Conservation (phyloP, 1,140 invertebrate genomes). For the Leucophenga varia region DNA sequence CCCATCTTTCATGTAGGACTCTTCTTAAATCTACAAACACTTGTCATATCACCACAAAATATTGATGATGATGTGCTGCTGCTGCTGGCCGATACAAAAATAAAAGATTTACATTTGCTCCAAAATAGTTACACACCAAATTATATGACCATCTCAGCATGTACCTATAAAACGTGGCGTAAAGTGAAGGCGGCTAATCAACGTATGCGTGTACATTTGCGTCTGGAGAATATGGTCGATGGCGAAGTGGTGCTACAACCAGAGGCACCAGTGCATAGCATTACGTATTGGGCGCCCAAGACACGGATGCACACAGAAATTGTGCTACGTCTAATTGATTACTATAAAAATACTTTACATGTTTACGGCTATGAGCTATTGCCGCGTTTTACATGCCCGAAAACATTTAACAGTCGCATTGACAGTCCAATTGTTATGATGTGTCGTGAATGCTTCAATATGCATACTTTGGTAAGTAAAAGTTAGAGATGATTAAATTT, state of each 20-base stretch:
- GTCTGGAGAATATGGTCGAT: conserved; percentile 60
- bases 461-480: conserved; percentile 66
- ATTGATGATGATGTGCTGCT: conserved; percentile 75
- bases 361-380: conserved; percentile 67
- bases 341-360: conserved; percentile 61
- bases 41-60: conserved; percentile 80
- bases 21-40: conserved; percentile 72
- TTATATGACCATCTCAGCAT: conserved; percentile 57
- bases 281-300: conserved; percentile 67
- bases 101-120: conserved; percentile 74
- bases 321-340: conserved; percentile 61
- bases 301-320: conserved; percentile 59
- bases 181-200: conserved; percentile 62
- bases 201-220: conserved; percentile 61
- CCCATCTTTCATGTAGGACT: conserved; percentile 76
- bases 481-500: too few species aligned
- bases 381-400: conserved; percentile 62
- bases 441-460: conserved; percentile 62
- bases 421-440: conserved; percentile 66
- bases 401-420: conserved; percentile 66
- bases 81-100: conserved; percentile 66
- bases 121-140: conserved; percentile 73
- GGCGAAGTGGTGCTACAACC: conserved; percentile 62
- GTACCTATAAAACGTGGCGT: conserved; percentile 58
- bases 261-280: conserved; percentile 66